Conservation (phyloP, 2,888 invertebrate genomes). For the Orthonychiurus folsomi region DNA sequence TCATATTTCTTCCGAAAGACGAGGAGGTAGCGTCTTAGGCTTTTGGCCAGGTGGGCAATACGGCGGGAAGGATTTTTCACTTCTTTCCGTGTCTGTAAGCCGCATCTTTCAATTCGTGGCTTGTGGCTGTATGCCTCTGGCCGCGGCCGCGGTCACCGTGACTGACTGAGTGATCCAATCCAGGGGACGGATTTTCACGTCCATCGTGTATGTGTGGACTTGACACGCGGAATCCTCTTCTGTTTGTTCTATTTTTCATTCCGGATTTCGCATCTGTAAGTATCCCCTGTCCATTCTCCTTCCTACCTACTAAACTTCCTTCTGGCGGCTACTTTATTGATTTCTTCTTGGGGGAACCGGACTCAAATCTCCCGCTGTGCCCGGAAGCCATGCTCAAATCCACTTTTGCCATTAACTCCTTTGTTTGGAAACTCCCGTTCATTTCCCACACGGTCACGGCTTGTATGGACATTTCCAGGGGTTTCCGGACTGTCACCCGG, state of each 20-base stretch:
- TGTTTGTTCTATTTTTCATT: constrained; percentile 30
- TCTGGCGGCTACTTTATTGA: constrained; percentile 12
- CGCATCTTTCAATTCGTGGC: neutral
- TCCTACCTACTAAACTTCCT: no score
- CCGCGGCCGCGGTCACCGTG: no score
- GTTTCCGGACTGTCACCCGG: no score
- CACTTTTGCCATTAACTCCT: constrained; percentile 40
- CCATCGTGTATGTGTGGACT: constrained; percentile 16
- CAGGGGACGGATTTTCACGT: neutral
- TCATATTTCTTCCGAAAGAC: constrained; percentile 1
- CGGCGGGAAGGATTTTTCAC: constrained; percentile 1
- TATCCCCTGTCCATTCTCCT: constrained; percentile 3
- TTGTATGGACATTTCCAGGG: no score
- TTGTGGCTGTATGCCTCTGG: no score
- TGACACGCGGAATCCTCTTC: constrained; percentile 16
- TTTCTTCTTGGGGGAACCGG: constrained; percentile 29
- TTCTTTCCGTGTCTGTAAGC: neutral
- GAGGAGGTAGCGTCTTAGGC: no score
- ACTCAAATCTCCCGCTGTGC: constrained; percentile 39
- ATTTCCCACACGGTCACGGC: no score
- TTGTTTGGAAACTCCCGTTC: constrained; percentile 39
- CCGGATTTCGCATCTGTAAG: constrained; percentile 11
- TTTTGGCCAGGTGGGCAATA: neutral
- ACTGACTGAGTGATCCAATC: neutral
- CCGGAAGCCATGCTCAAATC: constrained; percentile 40